A percentile compares a stretch with the other conserved stretches of the same genome.
phyloP scores from a whole-genome alignment of 30 jellyfish, hydroid and myxozoan species.

The Hydra vulgaris region DNA sequence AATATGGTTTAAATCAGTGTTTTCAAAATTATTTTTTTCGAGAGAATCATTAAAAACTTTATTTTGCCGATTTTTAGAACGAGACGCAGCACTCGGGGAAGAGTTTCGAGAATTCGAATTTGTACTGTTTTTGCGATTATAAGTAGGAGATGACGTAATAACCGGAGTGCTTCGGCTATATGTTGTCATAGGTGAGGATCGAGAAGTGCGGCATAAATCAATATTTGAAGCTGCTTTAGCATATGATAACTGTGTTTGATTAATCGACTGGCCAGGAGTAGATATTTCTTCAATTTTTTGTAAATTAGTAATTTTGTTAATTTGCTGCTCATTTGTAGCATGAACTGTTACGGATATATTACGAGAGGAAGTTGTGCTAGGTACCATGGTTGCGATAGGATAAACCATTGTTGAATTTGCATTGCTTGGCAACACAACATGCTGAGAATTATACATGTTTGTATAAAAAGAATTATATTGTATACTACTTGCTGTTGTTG shows the following conservation, averaged over 20 bases:
- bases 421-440: not conserved
- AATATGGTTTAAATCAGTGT: not conserved
- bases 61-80: not conserved
- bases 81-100: not conserved
- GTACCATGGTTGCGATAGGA: not conserved
- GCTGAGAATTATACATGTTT: not conserved
- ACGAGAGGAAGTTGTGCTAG: not conserved
- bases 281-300: not conserved
- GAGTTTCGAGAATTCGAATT: not conserved
- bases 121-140: not conserved
- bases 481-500: conserved; percentile 9
- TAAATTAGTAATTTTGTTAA: not conserved
- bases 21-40: not conserved
- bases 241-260: not conserved
- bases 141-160: not conserved
- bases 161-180: not conserved
- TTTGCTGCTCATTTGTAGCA: not conserved
- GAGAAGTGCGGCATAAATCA: not conserved
- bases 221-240: not conserved
- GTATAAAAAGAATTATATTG: conserved; percentile 6
- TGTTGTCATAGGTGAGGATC: not conserved
- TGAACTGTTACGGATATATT: not conserved
- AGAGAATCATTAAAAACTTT: not conserved
- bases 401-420: not conserved
- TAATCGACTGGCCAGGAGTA: not conserved